Base-by-base conservation (phyloP, 2,888 invertebrate species). In the Yponomeuta cagnagella region DNA sequence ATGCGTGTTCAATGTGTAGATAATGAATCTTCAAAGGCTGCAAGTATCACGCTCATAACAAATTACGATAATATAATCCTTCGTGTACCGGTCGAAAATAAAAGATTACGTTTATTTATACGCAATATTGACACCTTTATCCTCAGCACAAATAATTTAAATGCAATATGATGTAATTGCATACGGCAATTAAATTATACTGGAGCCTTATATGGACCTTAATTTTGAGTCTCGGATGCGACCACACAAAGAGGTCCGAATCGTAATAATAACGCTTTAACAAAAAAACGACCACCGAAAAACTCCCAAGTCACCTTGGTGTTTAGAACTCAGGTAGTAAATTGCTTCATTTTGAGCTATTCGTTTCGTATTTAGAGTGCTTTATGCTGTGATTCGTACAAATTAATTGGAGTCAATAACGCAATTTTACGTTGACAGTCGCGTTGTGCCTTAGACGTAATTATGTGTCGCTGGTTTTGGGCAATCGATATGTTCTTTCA, bases 241-340 rank as follows among this genome's bases (percentile, higher is more conserved):
- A 78, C 79, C 82, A 87, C 87, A 89, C 88, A 88, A 86, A 84
- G 83, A 85, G 86, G 83, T 84, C 84, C 80, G 79, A 88, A 82
- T 83, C 82, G 84, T 84, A 84, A 85, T 84, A 86, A 88, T 79
- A 82, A 81, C 76, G 76, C 76, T 77, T 75, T 78, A 73, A 81
- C 82, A 86, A 88, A 89, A 89, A 90, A 90, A 87, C 79, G 75
- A 77, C 70, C 72, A 74, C 75, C 73, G 83, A 86, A 90, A 90
- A 90, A 91, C 81, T 82, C 63, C 33, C 77, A 77, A 88, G 87
- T 89, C 91, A 90, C 92, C 91, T 92, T 91, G 88, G 80, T 80
- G 81, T 80, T 80, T 82, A 80, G 87, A 87, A 86, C 88, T 85
- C 90, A 92, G 90, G 92, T 91, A 91, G 90, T 87, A 82, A 84